Evolutionary conservation across 64 coral and sea anemone genomes (phyloP).

Genomic region (Catalaphyllia jardinei): DNA sequence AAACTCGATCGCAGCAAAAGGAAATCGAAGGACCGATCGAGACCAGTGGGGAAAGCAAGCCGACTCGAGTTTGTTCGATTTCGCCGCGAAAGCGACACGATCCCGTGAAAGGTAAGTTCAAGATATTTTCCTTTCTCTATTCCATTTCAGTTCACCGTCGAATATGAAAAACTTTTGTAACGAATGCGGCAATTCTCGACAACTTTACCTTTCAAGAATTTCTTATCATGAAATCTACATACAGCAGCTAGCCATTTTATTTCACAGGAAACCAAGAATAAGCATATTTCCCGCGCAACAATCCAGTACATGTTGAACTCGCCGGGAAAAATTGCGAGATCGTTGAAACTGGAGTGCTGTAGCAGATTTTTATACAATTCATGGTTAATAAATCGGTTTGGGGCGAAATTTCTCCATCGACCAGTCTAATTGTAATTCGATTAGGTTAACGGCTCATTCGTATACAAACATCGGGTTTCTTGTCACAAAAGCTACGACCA

Average conservation of each 20-base stretch:
- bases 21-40: slow-evolving; percentile 8
- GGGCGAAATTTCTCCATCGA: background rate
- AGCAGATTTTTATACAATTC: too few species aligned
- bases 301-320: too few species aligned
- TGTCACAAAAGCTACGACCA: background rate
- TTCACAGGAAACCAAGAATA: too few species aligned
- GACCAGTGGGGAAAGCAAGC: background rate
- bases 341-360: too few species aligned
- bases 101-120: slow-evolving; percentile 27
- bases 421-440: background rate
- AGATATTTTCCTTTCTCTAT: background rate
- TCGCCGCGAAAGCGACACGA: slow-evolving; percentile 66
- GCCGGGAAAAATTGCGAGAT: too few species aligned
- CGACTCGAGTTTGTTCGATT: background rate
- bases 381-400: too few species aligned
- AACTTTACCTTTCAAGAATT: slow-evolving; percentile 1
- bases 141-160: background rate
- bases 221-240: background rate
- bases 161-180: background rate
- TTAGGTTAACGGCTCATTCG: slow-evolving; percentile 12
- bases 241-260: background rate
- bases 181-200: background rate
- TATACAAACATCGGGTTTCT: background rate
- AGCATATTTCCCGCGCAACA: too few species aligned
- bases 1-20: slow-evolving; percentile 58